Conservation (phyloP, 1,140 invertebrate genomes). For the Drosophila kohkoa region DNA sequence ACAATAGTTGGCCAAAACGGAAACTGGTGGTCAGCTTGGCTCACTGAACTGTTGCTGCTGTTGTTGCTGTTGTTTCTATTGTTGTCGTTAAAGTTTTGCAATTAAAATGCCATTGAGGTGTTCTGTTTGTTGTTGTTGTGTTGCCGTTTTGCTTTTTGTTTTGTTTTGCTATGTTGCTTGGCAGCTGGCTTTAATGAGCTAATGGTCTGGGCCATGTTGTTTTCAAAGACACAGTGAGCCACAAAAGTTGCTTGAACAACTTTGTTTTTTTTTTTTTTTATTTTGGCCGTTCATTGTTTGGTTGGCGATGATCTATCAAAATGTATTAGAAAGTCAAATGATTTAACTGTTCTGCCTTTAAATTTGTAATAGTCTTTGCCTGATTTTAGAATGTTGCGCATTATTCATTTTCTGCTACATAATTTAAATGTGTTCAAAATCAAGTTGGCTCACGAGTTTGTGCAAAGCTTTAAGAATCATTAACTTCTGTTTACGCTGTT, state of each 20-base stretch:
- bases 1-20: conserved; percentile 40
- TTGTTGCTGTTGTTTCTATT: conserved; percentile 30
- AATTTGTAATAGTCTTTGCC: conserved; percentile 2
- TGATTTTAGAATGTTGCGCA: not conserved
- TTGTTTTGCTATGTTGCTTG: conserved; percentile 27
- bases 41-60: conserved; percentile 31
- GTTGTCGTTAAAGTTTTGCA: conserved; percentile 62
- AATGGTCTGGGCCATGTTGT: conserved; percentile 36
- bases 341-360: conserved; percentile 1
- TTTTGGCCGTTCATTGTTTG: conserved; percentile 8
- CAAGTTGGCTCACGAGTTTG: no score
- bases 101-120: conserved; percentile 72
- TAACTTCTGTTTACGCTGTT: no score
- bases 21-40: conserved; percentile 34
- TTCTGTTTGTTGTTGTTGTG: conserved; percentile 23
- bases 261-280: not conserved
- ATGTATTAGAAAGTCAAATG: conserved; percentile 27
- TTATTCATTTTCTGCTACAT: conserved; percentile 1
- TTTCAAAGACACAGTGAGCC: not conserved
- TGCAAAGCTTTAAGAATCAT: no score
- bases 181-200: conserved; percentile 53
- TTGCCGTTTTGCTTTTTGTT: conserved; percentile 3
- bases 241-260: conserved; percentile 29
- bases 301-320: conserved; percentile 20
- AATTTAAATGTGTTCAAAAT: not conserved